Base-by-base conservation (phyloP, 2,797 vertebrate species). In the Myiotriccus ornatus region DNA sequence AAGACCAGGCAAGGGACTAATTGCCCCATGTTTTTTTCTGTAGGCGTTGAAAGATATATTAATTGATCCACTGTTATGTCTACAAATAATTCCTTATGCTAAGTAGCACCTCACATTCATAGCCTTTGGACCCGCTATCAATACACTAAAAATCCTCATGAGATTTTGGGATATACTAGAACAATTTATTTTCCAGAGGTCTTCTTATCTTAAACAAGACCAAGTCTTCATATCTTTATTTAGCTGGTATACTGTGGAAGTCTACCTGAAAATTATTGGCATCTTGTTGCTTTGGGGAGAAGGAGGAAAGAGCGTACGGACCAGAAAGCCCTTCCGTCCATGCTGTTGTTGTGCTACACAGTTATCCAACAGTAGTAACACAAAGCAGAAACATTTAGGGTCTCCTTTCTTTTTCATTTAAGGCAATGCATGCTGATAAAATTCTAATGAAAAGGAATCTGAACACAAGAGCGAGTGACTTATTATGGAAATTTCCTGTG, bases 181-280 rank as follows among this genome's bases (percentile, higher is more conserved):
- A 87, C 65, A 90, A 82, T 96, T 84, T 89, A 87, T 96, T 96
- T 97, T 88, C 91, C 88, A 46, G 73, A 39, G 47, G 85, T 59
- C 49, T 82, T 93, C 82, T 96, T 94, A 89, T 90, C 75, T 95
- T 94, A 96, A 97, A 97, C 95, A 96, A 97, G 87, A 97, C 97
- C 92, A 91, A 94, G 64, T 87, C 84, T 95, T 94, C n/a, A 8
- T 85, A 63, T 94, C 94, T 92, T 96, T 85, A n/a, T 92, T 92
- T 94, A 96, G 67, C 44, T 55, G 56, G 37, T 63, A 56, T 78
- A 63, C 77, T 91, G 25, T 62, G 70, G 76, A 41, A 41, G 41
- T 67, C n/a, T 79, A 7, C 63, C 71, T 82, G 55, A 50, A 75
- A 93, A 71, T 96, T 93, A 65, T 67, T 76, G 86, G 64, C 53